Percentiles rank a stretch among this genome's conserved stretches.
phyloP scores from a whole-genome alignment of 2,113 vertebrate species.

The Gymnorhina tibicen region DNA sequence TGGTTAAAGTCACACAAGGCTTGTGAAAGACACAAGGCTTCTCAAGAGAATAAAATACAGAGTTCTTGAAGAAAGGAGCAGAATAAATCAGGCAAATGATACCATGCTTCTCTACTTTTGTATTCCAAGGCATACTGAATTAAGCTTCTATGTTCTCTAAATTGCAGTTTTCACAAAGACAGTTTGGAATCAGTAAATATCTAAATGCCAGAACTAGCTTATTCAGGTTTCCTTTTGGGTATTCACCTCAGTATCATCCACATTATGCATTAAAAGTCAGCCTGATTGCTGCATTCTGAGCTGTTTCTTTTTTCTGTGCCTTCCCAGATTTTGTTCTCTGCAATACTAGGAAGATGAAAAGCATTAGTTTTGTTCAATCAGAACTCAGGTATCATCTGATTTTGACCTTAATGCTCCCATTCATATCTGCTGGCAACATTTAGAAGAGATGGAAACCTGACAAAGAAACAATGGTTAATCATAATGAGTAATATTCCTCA shows the following conservation, averaged over 20 bases:
- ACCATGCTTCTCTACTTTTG: neutral
- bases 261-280: conserved; percentile 25
- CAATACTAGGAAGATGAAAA: neutral
- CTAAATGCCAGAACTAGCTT: conserved; percentile 13
- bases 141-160: conserved; percentile 5
- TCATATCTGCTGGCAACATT: neutral
- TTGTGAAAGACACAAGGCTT: neutral
- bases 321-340: neutral
- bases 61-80: neutral
- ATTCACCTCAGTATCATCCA: conserved; percentile 22
- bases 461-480: conserved; percentile 13
- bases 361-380: neutral
- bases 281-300: conserved; percentile 34
- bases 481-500: neutral
- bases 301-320: neutral
- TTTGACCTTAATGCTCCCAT: neutral
- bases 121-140: conserved; percentile 39
- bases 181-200: conserved; percentile 50
- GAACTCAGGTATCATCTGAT: neutral
- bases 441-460: neutral
- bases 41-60: neutral
- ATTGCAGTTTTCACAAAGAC: conserved; percentile 44
- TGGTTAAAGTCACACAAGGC: neutral
- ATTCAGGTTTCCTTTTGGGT: conserved; percentile 10
- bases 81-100: conserved; percentile 40